Evolutionary conservation across 2,797 vertebrate genomes (phyloP).

Genomic region (Nasua narica): DNA sequence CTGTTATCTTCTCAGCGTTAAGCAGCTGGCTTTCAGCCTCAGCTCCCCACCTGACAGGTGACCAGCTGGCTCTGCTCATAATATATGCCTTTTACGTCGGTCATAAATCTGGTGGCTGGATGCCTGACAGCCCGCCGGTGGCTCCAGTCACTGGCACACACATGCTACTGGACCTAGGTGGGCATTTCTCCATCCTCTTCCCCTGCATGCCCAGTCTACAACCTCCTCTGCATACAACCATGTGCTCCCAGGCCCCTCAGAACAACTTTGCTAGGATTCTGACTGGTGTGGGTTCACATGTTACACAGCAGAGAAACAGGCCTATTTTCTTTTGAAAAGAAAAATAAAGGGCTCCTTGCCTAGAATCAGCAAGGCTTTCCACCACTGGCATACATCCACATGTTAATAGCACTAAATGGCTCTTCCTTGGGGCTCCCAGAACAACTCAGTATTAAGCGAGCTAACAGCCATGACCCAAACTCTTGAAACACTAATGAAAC

Average conservation of each 20-base stretch:
- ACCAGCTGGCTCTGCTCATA: conserved; percentile 28
- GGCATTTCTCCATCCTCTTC: background rate
- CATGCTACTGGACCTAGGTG: background rate
- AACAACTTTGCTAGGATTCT: background rate
- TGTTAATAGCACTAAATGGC: background rate
- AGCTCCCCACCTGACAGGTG: conserved; percentile 53
- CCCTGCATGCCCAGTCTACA: background rate
- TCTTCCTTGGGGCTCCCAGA: background rate
- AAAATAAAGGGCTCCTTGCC: background rate
- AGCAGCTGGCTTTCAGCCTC: conserved; percentile 31
- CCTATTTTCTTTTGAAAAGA: background rate
- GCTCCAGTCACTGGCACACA: conserved; percentile 30
- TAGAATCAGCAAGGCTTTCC: background rate
- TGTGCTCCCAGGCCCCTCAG: background rate
- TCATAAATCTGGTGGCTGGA: conserved; percentile 44
- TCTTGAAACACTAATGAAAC: background rate
- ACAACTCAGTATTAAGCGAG: background rate
- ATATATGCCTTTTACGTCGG: background rate
- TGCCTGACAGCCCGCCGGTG: conserved; percentile 40
- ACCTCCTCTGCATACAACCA: background rate
- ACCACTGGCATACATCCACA: background rate
- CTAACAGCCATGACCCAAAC: background rate
- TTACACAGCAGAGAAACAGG: background rate
- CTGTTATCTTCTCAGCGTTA: conserved; percentile 41
- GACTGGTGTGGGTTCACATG: background rate